Percentiles rank a stretch among this genome's conserved stretches.
phyloP scores from a whole-genome alignment of 2,113 vertebrate genomes.

The Rhinopithecus roxellana region DNA sequence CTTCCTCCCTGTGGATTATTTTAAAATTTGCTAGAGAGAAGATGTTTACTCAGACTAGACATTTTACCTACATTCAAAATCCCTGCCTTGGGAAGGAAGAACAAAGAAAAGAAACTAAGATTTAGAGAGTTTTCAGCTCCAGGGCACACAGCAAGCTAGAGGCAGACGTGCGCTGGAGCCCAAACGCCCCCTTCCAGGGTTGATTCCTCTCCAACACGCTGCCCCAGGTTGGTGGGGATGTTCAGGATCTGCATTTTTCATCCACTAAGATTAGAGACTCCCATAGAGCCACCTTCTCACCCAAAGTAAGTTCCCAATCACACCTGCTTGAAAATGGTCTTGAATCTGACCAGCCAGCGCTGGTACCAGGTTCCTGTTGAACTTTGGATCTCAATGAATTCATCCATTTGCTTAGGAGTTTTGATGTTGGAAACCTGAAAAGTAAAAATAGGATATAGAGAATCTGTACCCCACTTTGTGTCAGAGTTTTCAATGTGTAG shows the following conservation, averaged over 20 bases:
- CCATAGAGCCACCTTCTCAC: not conserved
- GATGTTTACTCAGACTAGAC: not conserved
- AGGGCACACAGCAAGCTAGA: not conserved
- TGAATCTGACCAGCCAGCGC: conserved; percentile 92
- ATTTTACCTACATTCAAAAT: not conserved
- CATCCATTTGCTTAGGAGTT: conserved; percentile 94
- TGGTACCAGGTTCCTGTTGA: conserved; percentile 94
- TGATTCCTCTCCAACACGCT: not conserved
- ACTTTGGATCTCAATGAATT: conserved; percentile 97
- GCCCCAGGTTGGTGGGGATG: not conserved
- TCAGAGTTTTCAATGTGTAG: not conserved
- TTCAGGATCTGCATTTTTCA: not conserved
- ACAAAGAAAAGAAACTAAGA: not conserved
- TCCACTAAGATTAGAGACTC: not conserved
- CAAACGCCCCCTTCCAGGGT: accelerated
- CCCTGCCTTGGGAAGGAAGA: not conserved
- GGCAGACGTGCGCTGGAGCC: accelerated
- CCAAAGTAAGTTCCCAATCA: not conserved
- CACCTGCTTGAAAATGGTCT: conserved; percentile 93
- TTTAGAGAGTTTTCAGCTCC: not conserved
- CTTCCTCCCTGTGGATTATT: not conserved
- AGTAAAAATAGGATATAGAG: not conserved
- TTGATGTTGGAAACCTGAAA: conserved; percentile 95
- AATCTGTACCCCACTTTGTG: not conserved
- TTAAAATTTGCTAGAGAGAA: not conserved